Conservation (phyloP, 2,113 vertebrate species). For the Gobius niger region DNA sequence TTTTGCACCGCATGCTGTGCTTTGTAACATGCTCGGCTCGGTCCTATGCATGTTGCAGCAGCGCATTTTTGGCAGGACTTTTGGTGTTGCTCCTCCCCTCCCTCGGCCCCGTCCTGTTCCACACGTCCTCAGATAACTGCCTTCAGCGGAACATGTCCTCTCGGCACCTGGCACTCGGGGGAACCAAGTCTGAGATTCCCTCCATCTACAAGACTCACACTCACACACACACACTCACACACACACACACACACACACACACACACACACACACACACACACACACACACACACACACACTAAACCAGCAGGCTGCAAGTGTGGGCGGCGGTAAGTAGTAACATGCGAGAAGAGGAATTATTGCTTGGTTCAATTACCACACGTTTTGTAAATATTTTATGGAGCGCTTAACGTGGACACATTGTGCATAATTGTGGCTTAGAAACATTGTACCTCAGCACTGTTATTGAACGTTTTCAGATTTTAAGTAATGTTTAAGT, state of each 20-base stretch:
- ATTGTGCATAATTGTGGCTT: too few relatives aligned
- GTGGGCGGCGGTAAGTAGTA: conserved; percentile 12
- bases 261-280: conserved; percentile 15
- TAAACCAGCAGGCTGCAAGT: conserved; percentile 1
- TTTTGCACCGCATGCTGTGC: background rate
- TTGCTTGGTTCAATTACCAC: background rate
- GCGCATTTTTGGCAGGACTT: conserved; percentile 45
- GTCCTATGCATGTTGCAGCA: conserved; percentile 54
- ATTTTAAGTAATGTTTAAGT: too few relatives aligned
- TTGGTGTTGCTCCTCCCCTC: conserved; percentile 16
- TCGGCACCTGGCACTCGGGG: conserved; percentile 67
- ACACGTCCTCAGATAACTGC: conserved; percentile 71
- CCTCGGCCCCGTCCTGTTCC: conserved; percentile 34
- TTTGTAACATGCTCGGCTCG: conserved; percentile 31
- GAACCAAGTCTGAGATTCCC: conserved; percentile 55
- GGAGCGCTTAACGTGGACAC: too few relatives aligned
- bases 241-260: conserved; percentile 27
- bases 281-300: conserved; percentile 11
- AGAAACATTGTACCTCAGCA: too few relatives aligned
- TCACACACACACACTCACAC: conserved; percentile 15
- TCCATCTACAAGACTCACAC: conserved; percentile 19
- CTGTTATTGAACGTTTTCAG: too few relatives aligned
- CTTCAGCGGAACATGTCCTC: conserved; percentile 73
- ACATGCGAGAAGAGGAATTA: background rate
- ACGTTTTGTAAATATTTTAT: background rate